Percentiles rank a stretch among this genome's conserved stretches.
Conservation (phyloP, 2,888 invertebrate species). For the Mechanitis messenoides region DNA sequence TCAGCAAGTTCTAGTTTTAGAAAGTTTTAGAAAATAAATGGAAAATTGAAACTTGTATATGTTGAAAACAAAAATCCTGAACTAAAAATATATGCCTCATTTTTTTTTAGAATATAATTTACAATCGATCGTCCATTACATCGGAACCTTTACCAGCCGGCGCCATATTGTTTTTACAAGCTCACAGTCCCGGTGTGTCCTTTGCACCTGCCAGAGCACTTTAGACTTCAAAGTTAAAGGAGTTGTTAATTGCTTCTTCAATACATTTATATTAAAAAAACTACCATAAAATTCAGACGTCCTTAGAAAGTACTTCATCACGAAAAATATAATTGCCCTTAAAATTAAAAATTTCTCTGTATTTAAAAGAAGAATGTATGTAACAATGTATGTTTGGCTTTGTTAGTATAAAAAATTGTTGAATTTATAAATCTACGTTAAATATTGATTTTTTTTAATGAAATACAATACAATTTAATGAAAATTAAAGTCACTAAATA, state of each 20-base stretch:
- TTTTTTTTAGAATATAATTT: not conserved
- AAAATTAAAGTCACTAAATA: constrained; percentile 4
- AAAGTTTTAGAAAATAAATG: not conserved
- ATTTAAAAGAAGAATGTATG: no score
- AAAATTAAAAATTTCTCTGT: no score
- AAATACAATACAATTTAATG: not conserved
- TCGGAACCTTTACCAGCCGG: constrained; percentile 32
- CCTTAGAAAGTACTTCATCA: no score
- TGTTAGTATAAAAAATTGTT: no score
- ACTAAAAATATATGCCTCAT: not conserved
- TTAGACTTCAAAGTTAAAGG: constrained; percentile 39
- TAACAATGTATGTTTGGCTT: no score
- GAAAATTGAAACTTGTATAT: not conserved
- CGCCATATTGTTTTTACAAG: constrained; percentile 65
- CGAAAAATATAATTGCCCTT: no score
- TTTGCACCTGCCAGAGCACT: constrained; percentile 43
- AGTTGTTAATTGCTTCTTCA: constrained; percentile 35
- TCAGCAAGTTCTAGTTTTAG: not conserved
- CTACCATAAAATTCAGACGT: not conserved
- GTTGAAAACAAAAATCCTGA: not conserved
- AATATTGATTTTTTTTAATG: no score
- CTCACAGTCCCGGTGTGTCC: constrained; percentile 42
- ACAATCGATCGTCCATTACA: not conserved
- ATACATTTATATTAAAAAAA: constrained; percentile 5
- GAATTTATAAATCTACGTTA: no score